Evolutionary conservation across 92 coral and sea anemone genomes (phyloP), one percentile per base, ranked within the genome.

Genomic region (Heliopora coerulea): DNA sequence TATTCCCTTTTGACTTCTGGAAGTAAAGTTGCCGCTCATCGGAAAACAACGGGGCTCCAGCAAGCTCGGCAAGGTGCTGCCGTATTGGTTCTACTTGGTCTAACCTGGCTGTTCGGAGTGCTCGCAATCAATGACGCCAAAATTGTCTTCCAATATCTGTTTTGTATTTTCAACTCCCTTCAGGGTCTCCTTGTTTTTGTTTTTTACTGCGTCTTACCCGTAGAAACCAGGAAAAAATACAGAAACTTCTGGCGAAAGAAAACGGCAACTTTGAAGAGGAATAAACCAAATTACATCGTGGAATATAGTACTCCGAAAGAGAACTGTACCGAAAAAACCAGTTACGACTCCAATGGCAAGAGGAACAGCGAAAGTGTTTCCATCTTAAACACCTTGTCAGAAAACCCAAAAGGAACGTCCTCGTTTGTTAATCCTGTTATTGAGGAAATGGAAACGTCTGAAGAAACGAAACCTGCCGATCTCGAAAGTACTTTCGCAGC

Each of bases 81-180:
- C 26, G 64, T 82, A 21, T 72, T 82, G 69, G 81, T 82, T 20
- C 73, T 82, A 23, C 69, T 82, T 0, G 85, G 85, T 0, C 74
- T 82, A 12, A 82, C 85, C 24, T 82, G 85, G 85, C 5, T 82
- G 19, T 82, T 82, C 58, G 85, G 85, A 9, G 76, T 49, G 20
- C 75, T 82, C 21, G 85, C 85, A 0, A 56, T 82, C 31, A 56
- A 66, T 3, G 78, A 78, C 15, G 85, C 85, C 12, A 69, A 72
- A 37, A 7, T 82, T n/a, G 62, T 82, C 24, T 82, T 82, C 57
- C 80, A 82, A 13, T 82, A 82, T 40, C 34, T 82, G 29, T 82
- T 82, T 65, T 82, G 85, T 48, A 82, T 82, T 64, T 82, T 74
- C 81, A 82, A 82, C 41, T 82, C 85, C 37, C 60, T 82, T 15